phyloP scores from a whole-genome alignment of 2,797 vertebrate species.

The Notamacropus eugenii region DNA sequence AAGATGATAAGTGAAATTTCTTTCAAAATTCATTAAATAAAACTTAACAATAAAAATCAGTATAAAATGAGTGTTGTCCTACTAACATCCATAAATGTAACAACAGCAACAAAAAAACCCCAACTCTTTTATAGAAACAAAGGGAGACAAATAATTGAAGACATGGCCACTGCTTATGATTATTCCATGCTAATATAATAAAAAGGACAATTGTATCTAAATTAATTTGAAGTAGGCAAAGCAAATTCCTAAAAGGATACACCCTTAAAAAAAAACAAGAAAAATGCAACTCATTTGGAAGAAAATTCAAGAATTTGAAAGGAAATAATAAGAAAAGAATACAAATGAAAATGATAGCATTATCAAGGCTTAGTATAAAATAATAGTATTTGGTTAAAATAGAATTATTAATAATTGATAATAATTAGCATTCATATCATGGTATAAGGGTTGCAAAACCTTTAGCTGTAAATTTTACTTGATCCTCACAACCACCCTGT shows the following conservation, averaged over 20 bases:
- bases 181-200: background rate
- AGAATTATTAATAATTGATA: too few species aligned
- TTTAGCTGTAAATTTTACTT: too few species aligned
- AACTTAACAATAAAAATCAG: background rate
- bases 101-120: background rate
- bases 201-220: background rate
- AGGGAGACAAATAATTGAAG: background rate
- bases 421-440: too few species aligned
- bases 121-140: background rate
- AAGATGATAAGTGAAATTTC: background rate
- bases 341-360: background rate
- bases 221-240: background rate
- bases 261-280: background rate
- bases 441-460: too few species aligned
- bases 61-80: background rate
- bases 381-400: too few species aligned
- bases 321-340: background rate
- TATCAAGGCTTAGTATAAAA: too few species aligned
- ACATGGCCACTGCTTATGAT: background rate
- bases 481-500: too few species aligned
- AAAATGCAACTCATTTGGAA: background rate
- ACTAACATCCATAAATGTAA: background rate
- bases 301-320: background rate
- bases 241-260: background rate
- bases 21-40: background rate